Evolutionary conservation across 23 tunicate species (phyloP), one percentile per base, ranked within the genome.

Genomic region (Trididemnum nubilum): DNA sequence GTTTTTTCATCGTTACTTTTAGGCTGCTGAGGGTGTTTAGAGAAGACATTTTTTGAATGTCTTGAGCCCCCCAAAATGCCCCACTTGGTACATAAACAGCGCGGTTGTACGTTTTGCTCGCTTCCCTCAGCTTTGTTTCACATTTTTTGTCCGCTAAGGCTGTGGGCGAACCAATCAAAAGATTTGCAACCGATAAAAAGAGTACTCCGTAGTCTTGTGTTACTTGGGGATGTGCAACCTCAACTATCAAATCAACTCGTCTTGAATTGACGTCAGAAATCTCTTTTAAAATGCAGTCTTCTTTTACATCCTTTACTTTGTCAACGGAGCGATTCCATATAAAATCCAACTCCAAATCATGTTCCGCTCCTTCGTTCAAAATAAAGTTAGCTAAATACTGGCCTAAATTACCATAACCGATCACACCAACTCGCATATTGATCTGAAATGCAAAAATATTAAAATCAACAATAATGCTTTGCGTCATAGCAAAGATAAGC

Each of bases 41-140:
- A 1, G 44, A 33, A 39, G 90, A 87, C 98, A 94, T 94, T 77
- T 88, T 94, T 65, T 84, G 78, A 32, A 94, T 94, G 60, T 94
- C 98, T 7, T 80, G 82, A 0, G 93, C 87, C 23, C 98, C 98
- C 98, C 98, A 94, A 51, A 94, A 80, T 37, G 98, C 98, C 25
- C 98, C 98, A 37, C 88, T 75, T 22, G 93, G 93, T 18, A 94
- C 82, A 81, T 83, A 94, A 24, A 88, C 51, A 26, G 59, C 82
- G 21, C 57, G 89, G 2, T 75, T 74, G 51, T 72, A 59, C 51
- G 74, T 15, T 15, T 7, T 28, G 37, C 86, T 83, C 27, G 92
- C 88, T 35, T 74, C 28, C 75, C 74, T 28, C 1, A 94, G 34
- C 19, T 32, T n/a, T 2, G 33, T 65, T 73, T 94, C 80, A 19